Evolutionary conservation across 2,113 vertebrate genomes (phyloP), one percentile per base, ranked within the genome.

Genomic region (Lepidothrix coronata): DNA sequence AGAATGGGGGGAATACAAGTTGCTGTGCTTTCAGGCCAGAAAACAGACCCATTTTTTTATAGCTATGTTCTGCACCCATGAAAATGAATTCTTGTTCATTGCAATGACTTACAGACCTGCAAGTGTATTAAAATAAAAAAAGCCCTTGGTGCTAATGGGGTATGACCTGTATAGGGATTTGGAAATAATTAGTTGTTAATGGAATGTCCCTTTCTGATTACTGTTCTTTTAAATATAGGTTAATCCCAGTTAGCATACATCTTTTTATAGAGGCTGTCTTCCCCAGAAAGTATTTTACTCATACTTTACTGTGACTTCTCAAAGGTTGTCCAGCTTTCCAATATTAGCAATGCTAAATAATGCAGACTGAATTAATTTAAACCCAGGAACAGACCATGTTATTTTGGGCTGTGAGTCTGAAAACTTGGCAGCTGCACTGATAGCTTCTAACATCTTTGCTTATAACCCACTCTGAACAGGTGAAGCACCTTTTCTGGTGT

Each of bases 171-270:
- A 96, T 94, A 96, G 98, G 97, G 97, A 98, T 97, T 97, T 97
- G 97, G 82, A 97, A 95, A 97, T 97, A 97, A 98, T 98, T 98
- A 95, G 87, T 73, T 96, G 70, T 65, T 97, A 97, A 97, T 97
- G 91, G 97, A 92, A 90, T 84, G 31, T 97, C 93, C 85, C 90
- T 95, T 96, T 96, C 94, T 92, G 94, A 97, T 95, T 85, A 73
- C 90, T 92, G 49, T 90, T 95, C 87, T 94, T 88, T 94, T 95
- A 96, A 98, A 98, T 97, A 96, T 98, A 97, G 97, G 81, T 87
- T 94, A 93, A 84, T 95, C 82, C 82, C 91, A 88, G 82, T 97
- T 95, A 93, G 86, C 76, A 88, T 92, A 84, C 17, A 57, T 78
- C 92, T 96, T 93, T 97, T 97, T 93, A 78, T 83, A 94, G 97